Evolutionary conservation across 2,888 invertebrate genomes (phyloP).

Genomic region (Polydesmus complanatus): DNA sequence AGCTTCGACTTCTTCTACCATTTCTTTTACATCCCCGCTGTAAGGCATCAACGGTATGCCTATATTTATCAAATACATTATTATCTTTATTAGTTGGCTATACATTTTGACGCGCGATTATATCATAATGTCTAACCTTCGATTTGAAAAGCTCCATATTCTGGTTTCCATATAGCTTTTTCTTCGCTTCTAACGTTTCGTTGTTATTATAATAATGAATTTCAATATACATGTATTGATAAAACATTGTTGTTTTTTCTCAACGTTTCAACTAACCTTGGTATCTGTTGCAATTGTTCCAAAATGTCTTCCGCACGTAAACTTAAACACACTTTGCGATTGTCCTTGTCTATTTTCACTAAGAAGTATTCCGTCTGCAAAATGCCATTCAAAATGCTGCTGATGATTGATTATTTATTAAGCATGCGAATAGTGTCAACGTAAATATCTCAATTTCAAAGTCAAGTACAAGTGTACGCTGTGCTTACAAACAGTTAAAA

Average conservation of each 20-base stretch:
- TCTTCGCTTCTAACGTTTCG: background rate
- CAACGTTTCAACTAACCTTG: background rate
- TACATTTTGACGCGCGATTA: slow-evolving; percentile 46
- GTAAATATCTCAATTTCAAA: too few species aligned
- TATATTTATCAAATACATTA: slow-evolving; percentile 97
- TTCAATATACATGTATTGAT: too few species aligned
- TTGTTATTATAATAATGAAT: too few species aligned
- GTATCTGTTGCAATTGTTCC: background rate
- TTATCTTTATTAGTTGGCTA: slow-evolving; percentile 93
- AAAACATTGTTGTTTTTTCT: too few species aligned
- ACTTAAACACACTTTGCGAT: background rate
- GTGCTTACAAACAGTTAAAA: too few species aligned
- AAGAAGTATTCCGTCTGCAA: background rate
- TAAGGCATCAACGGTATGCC: slow-evolving; percentile 85
- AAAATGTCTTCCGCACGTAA: background rate
- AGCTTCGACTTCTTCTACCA: slow-evolving; percentile 95
- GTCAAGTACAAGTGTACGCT: too few species aligned
- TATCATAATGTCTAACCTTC: slow-evolving; percentile 21
- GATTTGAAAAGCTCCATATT: background rate
- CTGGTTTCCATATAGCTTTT: background rate
- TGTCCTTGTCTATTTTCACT: background rate
- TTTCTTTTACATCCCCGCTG: slow-evolving; percentile 71
- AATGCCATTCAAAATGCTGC: too few species aligned
- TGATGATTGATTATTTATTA: background rate
- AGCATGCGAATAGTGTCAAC: background rate